Conservation (phyloP, 1,140 invertebrate species). For the Mizuhopecten yessoensis region DNA sequence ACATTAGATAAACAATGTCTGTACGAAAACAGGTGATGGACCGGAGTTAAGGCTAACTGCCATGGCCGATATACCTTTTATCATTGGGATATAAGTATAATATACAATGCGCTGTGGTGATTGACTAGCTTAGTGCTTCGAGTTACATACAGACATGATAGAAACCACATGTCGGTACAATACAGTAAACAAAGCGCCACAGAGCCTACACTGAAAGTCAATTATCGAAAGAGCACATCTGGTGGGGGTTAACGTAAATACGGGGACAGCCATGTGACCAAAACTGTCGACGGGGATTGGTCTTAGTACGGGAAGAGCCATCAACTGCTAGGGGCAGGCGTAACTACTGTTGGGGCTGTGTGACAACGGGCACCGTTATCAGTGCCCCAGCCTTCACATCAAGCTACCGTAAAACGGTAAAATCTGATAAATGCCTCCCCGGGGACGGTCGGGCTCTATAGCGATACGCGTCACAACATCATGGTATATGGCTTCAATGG, state of each 20-base stretch:
- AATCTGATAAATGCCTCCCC: slow-evolving; percentile 31
- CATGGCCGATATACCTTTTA: neutral
- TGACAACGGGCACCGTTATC: neutral
- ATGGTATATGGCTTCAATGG: neutral
- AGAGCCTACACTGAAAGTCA: slow-evolving; percentile 19
- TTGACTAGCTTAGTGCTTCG: neutral
- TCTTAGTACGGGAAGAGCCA: neutral
- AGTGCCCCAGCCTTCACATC: neutral
- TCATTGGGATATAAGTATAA: neutral
- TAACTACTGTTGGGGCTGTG: neutral
- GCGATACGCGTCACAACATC: neutral
- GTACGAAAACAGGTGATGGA: neutral
- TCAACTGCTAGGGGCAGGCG: neutral
- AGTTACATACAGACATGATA: neutral
- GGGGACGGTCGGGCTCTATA: neutral
- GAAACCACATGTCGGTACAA: neutral
- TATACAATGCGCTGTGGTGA: neutral
- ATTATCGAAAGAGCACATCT: slow-evolving; percentile 26
- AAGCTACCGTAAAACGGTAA: neutral
- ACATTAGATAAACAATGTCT: neutral
- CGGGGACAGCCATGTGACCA: slow-evolving; percentile 18
- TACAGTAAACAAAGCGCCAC: neutral
- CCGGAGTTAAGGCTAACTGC: neutral
- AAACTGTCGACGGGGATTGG: neutral
- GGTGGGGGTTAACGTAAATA: slow-evolving; percentile 32